Evolutionary conservation across 2,113 vertebrate species (phyloP), one percentile per base, ranked within the genome.

Genomic region (Serilophus lunatus): DNA sequence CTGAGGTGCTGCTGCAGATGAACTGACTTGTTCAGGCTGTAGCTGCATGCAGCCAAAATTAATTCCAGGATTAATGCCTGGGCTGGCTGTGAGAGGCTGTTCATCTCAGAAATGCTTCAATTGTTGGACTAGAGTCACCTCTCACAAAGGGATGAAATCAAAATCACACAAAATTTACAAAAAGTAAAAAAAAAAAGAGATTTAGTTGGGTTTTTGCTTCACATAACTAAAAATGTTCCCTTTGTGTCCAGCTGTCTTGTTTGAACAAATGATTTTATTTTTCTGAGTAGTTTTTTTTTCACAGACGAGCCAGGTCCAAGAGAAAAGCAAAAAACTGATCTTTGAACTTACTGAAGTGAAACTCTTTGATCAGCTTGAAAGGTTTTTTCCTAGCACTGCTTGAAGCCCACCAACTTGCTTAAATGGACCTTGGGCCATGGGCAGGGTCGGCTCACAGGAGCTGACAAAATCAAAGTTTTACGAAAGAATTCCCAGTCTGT

Each of bases 391-490:
- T 49, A 74, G 15, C 14, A 60, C 17, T 38, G 7, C 31, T 56
- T 78, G 51, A 86, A 95, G 80, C 60, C 86, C 83, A 92, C 69
- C 56, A 93, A 36, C 22, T 78, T 71, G 29, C 25, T 90, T 7
- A 60, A 86, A 94, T 40, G 91, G 91, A 93, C 44, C 56, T 60
- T 95, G 68, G 76, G 71, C 94, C 80, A 51, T 50, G 82, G 76
- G 76, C 64, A 86, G 68, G 68, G 24, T 83, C 0, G 2, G 15
- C 36, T 88, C 88, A 60, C 76, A 84, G 69, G 56, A 86, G 60
- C 72, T 93, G 92, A 91, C 80, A 96, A 94, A 97, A 96, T 94
- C 76, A 91, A 74, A 93, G 31, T 91, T 95, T 95, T 87, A 60
- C 0, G 4, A 85, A 95, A 89, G 91, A 95, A 96, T 94, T 96